Evolutionary conservation across 2,888 invertebrate species (phyloP), one percentile per base, ranked within the genome.

Genomic region (Dinocampus coccinellae): DNA sequence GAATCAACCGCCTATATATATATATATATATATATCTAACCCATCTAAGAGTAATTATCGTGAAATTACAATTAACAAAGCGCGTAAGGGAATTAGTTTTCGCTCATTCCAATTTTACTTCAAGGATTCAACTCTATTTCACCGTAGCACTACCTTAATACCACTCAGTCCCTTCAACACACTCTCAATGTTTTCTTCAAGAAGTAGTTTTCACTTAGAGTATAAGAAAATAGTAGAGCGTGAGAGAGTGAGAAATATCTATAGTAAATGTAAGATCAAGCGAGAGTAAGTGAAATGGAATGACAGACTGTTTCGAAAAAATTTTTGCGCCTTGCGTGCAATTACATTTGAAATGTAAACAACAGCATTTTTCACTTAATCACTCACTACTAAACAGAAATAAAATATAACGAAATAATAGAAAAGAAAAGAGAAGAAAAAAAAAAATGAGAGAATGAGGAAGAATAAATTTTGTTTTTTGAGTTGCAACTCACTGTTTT

Each of bases 1-100:
- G 0, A 47, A 47, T 47, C 4, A 47, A 47, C 42, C n/a, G 1
- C 39, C 10, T 39, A n/a, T 39, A 39, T 39, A 13, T n/a, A 39
- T 39, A 33, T 7, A 33, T 33, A 3, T 36, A 47, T 47, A 47
- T 16, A 47, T 7, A 29, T 29, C n/a, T 29, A 29, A 29, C 16
- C 16, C 16, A 16, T 16, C 47, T 1, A 16, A 47, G 6, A 16
- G 16, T 47, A 47, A 47, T 47, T 47, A 47, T 47, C 47, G 47
- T 16, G 47, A 16, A 47, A 47, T 47, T 47, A 47, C 47, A 47
- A 47, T 47, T 47, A 47, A 47, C 47, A 47, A 47, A 47, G 47
- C 47, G 47, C 47, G 20, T 47, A 20, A 47, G 16, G 16, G 16
- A 47, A 47, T 47, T 47, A 47, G 47, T 47, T 47, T 47, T 47